phyloP scores from a whole-genome alignment of 2,113 vertebrate species.

The Pomatorhinus ruficollis region DNA sequence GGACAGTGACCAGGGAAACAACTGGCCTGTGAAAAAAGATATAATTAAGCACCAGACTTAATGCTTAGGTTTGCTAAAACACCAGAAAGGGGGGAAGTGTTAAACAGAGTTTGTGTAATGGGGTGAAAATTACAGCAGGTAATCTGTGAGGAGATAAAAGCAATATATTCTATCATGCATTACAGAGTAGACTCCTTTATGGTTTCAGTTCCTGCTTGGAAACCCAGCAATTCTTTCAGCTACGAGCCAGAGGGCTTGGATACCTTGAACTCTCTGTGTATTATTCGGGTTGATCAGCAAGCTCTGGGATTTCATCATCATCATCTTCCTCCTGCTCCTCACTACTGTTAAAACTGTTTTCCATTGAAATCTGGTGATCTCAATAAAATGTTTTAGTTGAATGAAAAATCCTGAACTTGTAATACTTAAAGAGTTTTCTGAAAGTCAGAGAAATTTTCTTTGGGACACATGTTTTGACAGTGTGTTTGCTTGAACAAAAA shows the following conservation, averaged over 20 bases:
- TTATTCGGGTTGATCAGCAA: neutral
- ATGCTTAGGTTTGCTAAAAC: neutral
- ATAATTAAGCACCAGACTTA: neutral
- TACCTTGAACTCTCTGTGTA: neutral
- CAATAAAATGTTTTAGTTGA: neutral
- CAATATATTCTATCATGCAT: neutral
- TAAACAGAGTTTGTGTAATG: neutral
- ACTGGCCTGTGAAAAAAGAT: neutral
- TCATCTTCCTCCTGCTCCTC: neutral
- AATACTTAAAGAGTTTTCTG: neutral
- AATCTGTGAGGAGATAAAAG: neutral
- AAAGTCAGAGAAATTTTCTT: neutral
- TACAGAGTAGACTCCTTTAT: neutral
- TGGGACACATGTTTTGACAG: neutral
- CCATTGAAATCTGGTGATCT: neutral
- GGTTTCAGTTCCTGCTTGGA: neutral
- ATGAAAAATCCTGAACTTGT: neutral
- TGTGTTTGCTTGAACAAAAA: neutral
- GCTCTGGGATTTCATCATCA: neutral
- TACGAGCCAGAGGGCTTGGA: neutral
- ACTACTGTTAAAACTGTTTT: neutral
- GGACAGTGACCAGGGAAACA: neutral
- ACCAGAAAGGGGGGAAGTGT: neutral
- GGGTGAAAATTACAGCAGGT: neutral
- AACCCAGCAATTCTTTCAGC: neutral